These are phyloP conservation scores for Zonotrichia albicollis DNA, from an alignment of 2,797 vertebrate species.

Conservation along the genomic window DNA sequence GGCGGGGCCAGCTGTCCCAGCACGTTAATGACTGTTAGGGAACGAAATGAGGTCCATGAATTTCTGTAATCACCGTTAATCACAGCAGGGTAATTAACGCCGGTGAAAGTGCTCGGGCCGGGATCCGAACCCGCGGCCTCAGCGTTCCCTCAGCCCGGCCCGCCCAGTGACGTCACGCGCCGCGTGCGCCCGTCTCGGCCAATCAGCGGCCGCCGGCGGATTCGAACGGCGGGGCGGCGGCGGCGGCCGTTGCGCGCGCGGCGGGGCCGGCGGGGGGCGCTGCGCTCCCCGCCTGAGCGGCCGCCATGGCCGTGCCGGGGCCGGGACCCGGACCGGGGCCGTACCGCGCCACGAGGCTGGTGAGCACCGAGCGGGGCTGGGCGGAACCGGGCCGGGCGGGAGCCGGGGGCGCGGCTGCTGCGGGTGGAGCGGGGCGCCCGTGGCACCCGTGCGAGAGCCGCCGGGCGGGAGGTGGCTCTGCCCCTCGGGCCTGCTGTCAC, in stretches of 20 bases:
- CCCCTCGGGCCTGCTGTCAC: too few relatives aligned
- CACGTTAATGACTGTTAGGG: too few relatives aligned
- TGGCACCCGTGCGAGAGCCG: neutral
- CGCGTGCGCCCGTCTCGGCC: too few relatives aligned
- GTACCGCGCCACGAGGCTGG: neutral
- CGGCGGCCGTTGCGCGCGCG: neutral
- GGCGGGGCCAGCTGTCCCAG: too few relatives aligned
- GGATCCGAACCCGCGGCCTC: neutral
- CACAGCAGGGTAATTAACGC: neutral
- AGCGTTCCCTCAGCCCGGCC: neutral
- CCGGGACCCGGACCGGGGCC: neutral
- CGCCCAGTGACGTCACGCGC: rapidly evolving
- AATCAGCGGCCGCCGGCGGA: neutral
- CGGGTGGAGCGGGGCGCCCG: neutral
- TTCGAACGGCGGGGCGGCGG: neutral
- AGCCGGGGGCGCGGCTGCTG: neutral
- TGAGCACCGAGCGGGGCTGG: neutral
- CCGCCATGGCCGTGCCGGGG: neutral
- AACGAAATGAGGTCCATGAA: too few relatives aligned
- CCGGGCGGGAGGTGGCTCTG: neutral
- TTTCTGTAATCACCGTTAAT: neutral
- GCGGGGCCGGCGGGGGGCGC: neutral
- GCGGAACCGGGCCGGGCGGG: neutral
- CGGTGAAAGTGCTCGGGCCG: rapidly evolving
- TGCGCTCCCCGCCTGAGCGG: neutral